Conservation (phyloP, 1,140 invertebrate genomes). For the Gonatopus flavifemur region DNA sequence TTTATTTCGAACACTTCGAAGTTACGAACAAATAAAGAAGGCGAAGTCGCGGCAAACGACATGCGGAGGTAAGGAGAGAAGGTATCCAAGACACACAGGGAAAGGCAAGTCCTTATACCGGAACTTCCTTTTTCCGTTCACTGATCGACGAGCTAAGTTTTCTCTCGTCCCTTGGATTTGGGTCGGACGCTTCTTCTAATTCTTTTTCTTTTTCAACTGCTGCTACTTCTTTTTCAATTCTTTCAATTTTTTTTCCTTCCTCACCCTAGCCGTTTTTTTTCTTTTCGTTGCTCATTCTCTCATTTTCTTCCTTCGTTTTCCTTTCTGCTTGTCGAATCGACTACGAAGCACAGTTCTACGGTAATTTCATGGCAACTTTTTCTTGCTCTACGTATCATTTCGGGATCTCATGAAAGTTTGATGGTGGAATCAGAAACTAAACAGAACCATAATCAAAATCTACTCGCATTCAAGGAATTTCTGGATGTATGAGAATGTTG, state of each 20-base stretch:
- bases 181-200: conserved; percentile 42
- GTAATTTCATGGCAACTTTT: conserved; percentile 36
- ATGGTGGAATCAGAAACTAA: conserved; percentile 44
- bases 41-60: conserved; percentile 6
- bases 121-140: conserved; percentile 49
- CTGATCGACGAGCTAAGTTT: conserved; percentile 55
- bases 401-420: conserved; percentile 51
- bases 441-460: no score
- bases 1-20: background rate
- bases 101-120: conserved; percentile 42
- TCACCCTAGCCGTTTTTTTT: conserved; percentile 6
- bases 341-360: conserved; percentile 5
- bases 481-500: no score
- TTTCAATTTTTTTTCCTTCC: conserved; percentile 3
- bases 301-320: conserved; percentile 17
- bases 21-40: conserved; percentile 19
- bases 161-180: conserved; percentile 49
- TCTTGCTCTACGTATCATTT: conserved; percentile 29
- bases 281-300: conserved; percentile 1
- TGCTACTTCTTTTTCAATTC: background rate
- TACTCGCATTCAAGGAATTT: no score
- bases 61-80: conserved; percentile 1
- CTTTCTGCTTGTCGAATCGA: conserved; percentile 31
- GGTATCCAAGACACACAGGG: conserved; percentile 45
- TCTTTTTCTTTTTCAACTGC: conserved; percentile 21